Conservation (phyloP, 2,797 vertebrate species). For the Acrossocheilus wenchowensis region DNA sequence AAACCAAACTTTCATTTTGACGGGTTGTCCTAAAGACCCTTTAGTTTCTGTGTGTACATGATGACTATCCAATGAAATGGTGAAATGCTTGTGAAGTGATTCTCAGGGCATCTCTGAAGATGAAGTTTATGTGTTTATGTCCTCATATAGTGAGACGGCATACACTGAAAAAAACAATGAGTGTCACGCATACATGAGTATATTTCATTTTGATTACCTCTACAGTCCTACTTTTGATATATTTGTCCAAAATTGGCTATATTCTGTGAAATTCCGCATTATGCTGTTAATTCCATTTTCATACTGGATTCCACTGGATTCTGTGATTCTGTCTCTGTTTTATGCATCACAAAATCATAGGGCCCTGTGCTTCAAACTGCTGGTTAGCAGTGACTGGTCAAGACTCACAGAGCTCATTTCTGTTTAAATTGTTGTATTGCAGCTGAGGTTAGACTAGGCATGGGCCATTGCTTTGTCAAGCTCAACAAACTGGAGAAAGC, state of each 20-base stretch:
- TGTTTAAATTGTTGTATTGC: not conserved
- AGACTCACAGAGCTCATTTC: not conserved
- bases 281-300: not conserved
- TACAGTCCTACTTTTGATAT: not conserved
- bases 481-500: constrained; percentile 97
- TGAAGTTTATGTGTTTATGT: not conserved
- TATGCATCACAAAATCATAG: not conserved
- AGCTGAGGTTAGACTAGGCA: constrained; percentile 96
- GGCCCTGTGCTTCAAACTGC: not conserved
- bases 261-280: not conserved
- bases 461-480: constrained; percentile 99
- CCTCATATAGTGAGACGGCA: no score
- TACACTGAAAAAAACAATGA: no score
- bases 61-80: not conserved
- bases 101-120: not conserved
- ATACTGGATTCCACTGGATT: not conserved
- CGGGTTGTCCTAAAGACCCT: no score
- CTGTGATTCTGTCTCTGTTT: not conserved
- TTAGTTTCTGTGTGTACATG: no score
- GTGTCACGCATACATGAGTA: not conserved
- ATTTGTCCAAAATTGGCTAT: not conserved
- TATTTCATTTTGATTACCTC: not conserved
- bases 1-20: no score
- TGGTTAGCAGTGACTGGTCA: not conserved
- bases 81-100: no score